Evolutionary conservation across 2,888 invertebrate species (phyloP).

Genomic region (Drosophila niveifrons): DNA sequence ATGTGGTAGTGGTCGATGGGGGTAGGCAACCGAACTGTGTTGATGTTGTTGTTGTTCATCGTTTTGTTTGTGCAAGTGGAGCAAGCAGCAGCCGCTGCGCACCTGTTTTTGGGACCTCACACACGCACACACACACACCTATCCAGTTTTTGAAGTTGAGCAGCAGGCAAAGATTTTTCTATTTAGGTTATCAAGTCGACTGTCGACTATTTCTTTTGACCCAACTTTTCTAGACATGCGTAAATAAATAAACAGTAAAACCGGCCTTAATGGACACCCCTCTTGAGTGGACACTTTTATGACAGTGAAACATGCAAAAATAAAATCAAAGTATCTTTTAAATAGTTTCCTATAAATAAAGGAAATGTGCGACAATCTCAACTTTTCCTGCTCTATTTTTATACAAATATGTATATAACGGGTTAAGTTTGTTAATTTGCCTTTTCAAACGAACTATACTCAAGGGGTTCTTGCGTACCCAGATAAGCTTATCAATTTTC

Average conservation of each 20-base stretch:
- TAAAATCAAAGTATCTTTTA: too few relatives aligned
- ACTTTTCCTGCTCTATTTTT: too few relatives aligned
- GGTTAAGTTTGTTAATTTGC: too few relatives aligned
- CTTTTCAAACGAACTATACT: too few relatives aligned
- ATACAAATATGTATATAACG: too few relatives aligned
- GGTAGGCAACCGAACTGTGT: constrained; percentile 35
- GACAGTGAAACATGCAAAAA: background rate
- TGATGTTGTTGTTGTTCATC: constrained; percentile 23
- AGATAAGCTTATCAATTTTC: constrained; percentile 9
- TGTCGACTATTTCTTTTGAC: constrained; percentile 29
- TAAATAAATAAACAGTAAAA: background rate
- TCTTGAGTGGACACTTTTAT: constrained; percentile 6
- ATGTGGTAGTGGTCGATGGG: constrained; percentile 1
- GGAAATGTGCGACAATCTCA: too few relatives aligned
- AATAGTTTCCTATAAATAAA: too few relatives aligned
- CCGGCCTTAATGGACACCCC: background rate
- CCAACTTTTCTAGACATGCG: constrained; percentile 12
- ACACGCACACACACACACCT: constrained; percentile 12
- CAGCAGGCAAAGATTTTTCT: constrained; percentile 35
- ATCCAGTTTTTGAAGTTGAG: constrained; percentile 21
- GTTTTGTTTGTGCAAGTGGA: constrained; percentile 64
- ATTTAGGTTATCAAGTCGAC: constrained; percentile 51
- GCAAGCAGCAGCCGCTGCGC: constrained; percentile 39
- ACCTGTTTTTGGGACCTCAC: constrained; percentile 32
- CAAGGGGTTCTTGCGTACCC: too few relatives aligned